These are phyloP conservation scores for Ormyrus rosae DNA, from an alignment of 2,888 invertebrate genomes.

Conservation along the genomic window DNA sequence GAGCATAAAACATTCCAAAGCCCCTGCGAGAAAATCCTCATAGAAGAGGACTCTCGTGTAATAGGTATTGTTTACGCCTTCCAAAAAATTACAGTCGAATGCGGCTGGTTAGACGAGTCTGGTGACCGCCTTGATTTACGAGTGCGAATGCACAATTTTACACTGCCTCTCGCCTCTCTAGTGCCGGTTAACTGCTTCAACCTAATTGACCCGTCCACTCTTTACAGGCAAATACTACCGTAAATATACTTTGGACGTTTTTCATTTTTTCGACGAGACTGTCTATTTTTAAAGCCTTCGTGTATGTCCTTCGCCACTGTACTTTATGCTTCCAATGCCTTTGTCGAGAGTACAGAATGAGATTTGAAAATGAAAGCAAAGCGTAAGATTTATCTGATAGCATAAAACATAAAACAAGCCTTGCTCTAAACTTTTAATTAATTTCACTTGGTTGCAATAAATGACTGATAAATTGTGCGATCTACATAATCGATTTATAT, in stretches of 20 bases:
- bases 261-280: too few relatives aligned
- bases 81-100: constrained; percentile 43
- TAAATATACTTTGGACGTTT: not conserved
- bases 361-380: too few relatives aligned
- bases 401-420: too few relatives aligned
- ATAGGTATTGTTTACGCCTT: constrained; percentile 46
- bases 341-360: too few relatives aligned
- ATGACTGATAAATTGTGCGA: too few relatives aligned
- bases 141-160: constrained; percentile 31
- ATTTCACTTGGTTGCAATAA: too few relatives aligned
- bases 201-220: constrained; percentile 61
- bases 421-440: too few relatives aligned
- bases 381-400: too few relatives aligned
- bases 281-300: too few relatives aligned
- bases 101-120: constrained; percentile 18
- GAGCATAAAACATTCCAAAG: constrained; percentile 32
- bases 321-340: too few relatives aligned
- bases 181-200: constrained; percentile 60
- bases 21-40: constrained; percentile 50
- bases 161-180: constrained; percentile 21
- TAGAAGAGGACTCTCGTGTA: constrained; percentile 9
- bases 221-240: constrained; percentile 58
- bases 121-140: constrained; percentile 5
- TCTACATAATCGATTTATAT: too few relatives aligned
- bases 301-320: too few relatives aligned